Evolutionary conservation across 2,888 invertebrate genomes (phyloP).

Genomic region (Ischnura elegans): DNA sequence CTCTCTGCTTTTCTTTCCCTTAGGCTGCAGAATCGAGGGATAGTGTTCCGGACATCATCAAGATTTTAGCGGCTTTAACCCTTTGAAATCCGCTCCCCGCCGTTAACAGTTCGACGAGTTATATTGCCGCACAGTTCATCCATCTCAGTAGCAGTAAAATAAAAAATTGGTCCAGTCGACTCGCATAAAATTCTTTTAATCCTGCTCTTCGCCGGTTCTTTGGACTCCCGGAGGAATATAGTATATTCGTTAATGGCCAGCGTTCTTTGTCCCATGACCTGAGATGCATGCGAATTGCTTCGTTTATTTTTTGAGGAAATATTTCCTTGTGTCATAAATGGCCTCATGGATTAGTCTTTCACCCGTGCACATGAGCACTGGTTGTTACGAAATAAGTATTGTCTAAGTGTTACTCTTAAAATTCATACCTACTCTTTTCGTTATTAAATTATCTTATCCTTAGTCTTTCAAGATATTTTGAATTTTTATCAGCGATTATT

Average conservation of each 20-base stretch:
- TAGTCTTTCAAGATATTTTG: too few relatives aligned
- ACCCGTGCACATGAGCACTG: too few relatives aligned
- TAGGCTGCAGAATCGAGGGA: background rate
- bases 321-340: too few relatives aligned
- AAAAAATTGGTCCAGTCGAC: background rate
- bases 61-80: background rate
- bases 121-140: background rate
- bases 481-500: too few relatives aligned
- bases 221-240: background rate
- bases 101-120: background rate
- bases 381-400: too few relatives aligned
- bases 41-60: background rate
- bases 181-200: background rate
- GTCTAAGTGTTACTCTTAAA: too few relatives aligned
- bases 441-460: too few relatives aligned
- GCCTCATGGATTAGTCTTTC: too few relatives aligned
- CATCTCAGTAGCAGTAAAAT: background rate
- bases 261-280: too few relatives aligned
- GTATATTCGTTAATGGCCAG: background rate
- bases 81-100: background rate
- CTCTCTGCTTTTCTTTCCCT: background rate
- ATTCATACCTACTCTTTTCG: too few relatives aligned
- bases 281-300: too few relatives aligned
- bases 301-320: too few relatives aligned
- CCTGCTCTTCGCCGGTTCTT: background rate